Percentiles rank a stretch among this genome's conserved stretches.
Conservation (phyloP, 2,797 vertebrate species). For the Pterois miles region DNA sequence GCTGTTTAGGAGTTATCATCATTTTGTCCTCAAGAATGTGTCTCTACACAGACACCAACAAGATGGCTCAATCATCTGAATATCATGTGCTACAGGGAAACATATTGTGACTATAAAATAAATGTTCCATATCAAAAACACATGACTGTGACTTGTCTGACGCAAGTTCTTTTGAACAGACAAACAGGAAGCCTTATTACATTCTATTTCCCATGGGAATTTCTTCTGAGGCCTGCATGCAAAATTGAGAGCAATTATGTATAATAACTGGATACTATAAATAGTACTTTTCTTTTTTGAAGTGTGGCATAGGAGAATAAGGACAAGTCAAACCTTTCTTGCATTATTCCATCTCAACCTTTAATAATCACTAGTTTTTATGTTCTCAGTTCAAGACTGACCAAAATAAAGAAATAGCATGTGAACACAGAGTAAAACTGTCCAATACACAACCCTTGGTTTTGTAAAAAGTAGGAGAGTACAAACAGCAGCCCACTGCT, state of each 20-base stretch:
- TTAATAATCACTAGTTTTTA: neutral
- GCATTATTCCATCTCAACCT: neutral
- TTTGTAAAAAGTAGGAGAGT: neutral
- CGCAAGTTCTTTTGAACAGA: neutral
- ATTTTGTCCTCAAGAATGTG: neutral
- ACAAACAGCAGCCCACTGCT: neutral
- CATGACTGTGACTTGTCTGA: constrained; percentile 7
- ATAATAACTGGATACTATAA: neutral
- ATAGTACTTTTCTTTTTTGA: neutral
- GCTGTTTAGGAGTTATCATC: neutral
- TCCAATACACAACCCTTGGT: neutral
- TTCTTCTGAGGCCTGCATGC: neutral
- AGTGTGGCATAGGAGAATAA: neutral
- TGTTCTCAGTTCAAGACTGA: neutral
- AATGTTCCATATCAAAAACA: neutral
- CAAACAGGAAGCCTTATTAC: constrained; percentile 16
- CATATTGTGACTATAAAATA: neutral
- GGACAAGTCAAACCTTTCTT: neutral
- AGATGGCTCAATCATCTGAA: neutral
- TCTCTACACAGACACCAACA: neutral
- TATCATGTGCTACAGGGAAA: neutral
- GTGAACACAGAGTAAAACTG: neutral
- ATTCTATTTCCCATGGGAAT: constrained; percentile 2
- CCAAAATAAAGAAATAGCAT: neutral
- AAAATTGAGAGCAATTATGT: neutral